Conservation (phyloP, 2,888 invertebrate genomes). For the Heliconius hortense region DNA sequence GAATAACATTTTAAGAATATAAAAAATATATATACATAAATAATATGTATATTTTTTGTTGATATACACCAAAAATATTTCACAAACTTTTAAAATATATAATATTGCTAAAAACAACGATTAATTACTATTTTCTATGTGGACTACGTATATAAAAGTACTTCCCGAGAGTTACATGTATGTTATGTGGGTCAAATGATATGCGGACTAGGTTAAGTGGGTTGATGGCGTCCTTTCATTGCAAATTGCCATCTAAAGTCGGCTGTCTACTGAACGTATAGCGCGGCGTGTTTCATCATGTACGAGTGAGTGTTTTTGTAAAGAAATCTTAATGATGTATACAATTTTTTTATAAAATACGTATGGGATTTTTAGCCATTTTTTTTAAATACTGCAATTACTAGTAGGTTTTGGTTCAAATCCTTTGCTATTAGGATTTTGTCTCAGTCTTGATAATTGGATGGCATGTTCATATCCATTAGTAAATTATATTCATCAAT, state of each 20-base stretch:
- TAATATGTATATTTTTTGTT: too few relatives aligned
- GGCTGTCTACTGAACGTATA: conserved; percentile 8
- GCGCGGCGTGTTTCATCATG: not conserved
- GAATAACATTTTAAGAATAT: too few relatives aligned
- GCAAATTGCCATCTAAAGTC: conserved; percentile 32
- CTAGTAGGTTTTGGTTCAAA: too few relatives aligned
- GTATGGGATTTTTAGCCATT: not conserved
- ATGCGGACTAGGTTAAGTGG: conserved; percentile 36
- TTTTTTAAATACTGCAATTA: too few relatives aligned
- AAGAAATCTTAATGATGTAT: conserved; percentile 4
- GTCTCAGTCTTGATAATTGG: not conserved
- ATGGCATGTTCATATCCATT: not conserved
- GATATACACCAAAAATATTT: not conserved
- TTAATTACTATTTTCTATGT: not conserved
- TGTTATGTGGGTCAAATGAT: conserved; percentile 34
- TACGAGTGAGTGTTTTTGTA: not conserved
- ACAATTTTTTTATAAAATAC: not conserved
- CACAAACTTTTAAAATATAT: not conserved
- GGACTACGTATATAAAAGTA: conserved; percentile 10
- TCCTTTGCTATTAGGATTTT: too few relatives aligned
- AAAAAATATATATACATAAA: too few relatives aligned
- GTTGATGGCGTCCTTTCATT: conserved; percentile 37
- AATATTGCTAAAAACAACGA: not conserved
- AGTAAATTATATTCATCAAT: not conserved
- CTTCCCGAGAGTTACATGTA: conserved; percentile 27